Base-by-base conservation (phyloP, 2,888 invertebrate genomes). In the Apamea crenata region DNA sequence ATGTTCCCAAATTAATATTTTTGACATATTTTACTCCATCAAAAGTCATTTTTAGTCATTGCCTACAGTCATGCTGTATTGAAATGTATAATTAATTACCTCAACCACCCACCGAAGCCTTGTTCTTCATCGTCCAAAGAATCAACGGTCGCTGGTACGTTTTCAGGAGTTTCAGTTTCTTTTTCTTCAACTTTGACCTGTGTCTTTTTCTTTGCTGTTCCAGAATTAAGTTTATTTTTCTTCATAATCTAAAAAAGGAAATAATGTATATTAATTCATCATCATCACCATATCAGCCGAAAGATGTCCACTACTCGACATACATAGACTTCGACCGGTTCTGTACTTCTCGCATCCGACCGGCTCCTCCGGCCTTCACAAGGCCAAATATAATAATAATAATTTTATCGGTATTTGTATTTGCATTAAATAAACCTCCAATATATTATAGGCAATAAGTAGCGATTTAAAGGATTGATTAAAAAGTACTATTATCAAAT, bases 41-140 rank as follows among this genome's bases (percentile, higher is more conserved):
- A 32, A 50, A 50, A 69, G 21, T 6, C 0, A 18, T 16, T 69
- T 32, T 50, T 25, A 16, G 10, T 32, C 14, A 14, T 69, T 53
- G 7, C 21, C 18, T 61, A 32, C 8, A 21, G 0, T 21, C 1
- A 25, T 12, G 14, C 40, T 25, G 14, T 25, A 47, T 16, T 12
- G n/a, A n/a, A 4, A 25, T 56, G 10, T 25, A n/a, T 56, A 25
- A 53, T 8, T 2, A 14, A 78, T 84, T 91, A 96, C 96, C 93
- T 95, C 12, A 96, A 93, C 96, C 96, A 96, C 36, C 96, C 96
- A 40, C 96, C 96, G 83, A 96, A 96, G 7, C 96, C 96, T 85
- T 95, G 95, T 44, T 96, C 95, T 70, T 96, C 96, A 73, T 96
- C 96, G 81, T 96, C 96, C 61, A 96, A 90, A 16, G 93, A 91